A percentile compares a stretch with the other conserved stretches of the same genome.
Conservation (phyloP, 2,888 invertebrate species). For the Lathronympha strigana region DNA sequence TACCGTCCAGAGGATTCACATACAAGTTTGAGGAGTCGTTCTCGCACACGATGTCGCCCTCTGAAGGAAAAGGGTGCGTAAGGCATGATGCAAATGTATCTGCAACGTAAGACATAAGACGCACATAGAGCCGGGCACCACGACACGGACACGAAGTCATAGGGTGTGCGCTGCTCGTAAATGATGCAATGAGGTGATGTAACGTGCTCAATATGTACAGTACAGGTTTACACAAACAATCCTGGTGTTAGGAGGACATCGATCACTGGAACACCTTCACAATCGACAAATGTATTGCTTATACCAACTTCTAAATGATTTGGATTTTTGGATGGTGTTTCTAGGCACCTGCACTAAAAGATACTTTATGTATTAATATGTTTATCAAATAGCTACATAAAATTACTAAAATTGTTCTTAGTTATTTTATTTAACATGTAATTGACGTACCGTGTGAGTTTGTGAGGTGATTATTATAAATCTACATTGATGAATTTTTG, state of each 20-base stretch:
- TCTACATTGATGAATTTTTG: not conserved
- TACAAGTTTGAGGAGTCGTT: slow-evolving; percentile 93
- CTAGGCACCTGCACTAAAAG: not conserved
- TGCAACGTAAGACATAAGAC: slow-evolving; percentile 87
- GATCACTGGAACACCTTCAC: slow-evolving; percentile 7
- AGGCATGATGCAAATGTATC: slow-evolving; percentile 98
- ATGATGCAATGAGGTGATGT: slow-evolving; percentile 42
- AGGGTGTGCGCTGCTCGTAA: slow-evolving; percentile 46
- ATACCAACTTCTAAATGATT: slow-evolving; percentile 2
- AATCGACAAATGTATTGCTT: slow-evolving; percentile 8
- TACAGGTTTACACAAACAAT: slow-evolving; percentile 3
- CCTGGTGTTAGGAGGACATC: slow-evolving; percentile 5
- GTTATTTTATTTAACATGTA: not conserved
- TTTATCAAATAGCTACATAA: not conserved
- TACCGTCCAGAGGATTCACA: slow-evolving; percentile 93
- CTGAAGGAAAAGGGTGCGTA: slow-evolving; percentile 96
- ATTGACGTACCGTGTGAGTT: not conserved
- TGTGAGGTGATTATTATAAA: not conserved
- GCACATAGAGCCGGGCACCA: slow-evolving; percentile 74
- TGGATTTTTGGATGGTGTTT: slow-evolving; percentile 2
- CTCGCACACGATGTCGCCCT: slow-evolving; percentile 89
- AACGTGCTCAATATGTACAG: slow-evolving; percentile 15
- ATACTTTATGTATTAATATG: not conserved
- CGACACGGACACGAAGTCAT: slow-evolving; percentile 47
- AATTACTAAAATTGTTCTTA: not conserved